phyloP scores from a whole-genome alignment of 1,140 invertebrate species.

The Chironomus striatipennis region DNA sequence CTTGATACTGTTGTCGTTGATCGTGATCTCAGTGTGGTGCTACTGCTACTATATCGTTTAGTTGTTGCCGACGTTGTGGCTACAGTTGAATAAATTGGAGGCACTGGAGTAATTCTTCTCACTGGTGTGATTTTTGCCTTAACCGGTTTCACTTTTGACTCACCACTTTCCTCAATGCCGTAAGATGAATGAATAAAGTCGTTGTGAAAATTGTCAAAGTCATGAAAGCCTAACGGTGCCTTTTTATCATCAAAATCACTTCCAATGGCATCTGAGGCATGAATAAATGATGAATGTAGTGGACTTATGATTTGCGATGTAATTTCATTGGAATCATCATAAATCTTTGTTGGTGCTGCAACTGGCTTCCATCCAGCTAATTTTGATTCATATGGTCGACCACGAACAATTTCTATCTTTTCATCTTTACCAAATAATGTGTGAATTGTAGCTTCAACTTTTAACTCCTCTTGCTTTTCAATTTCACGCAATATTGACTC shows the following conservation, averaged over 20 bases:
- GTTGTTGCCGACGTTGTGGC: not conserved
- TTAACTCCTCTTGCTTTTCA: constrained; percentile 2
- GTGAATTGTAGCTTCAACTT: constrained; percentile 21
- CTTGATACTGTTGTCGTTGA: not conserved
- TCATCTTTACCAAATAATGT: not conserved
- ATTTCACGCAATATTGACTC: constrained; percentile 20
- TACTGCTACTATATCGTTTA: not conserved
- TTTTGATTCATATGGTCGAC: not conserved
- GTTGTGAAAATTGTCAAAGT: not conserved
- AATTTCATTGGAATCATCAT: not conserved
- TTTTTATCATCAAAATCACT: not conserved
- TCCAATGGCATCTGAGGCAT: not conserved
- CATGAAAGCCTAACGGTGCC: not conserved
- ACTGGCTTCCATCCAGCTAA: not conserved
- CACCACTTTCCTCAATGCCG: not conserved
- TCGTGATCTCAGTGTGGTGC: not conserved
- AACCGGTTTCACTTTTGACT: constrained; percentile 4
- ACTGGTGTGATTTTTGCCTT: not conserved
- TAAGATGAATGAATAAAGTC: not conserved
- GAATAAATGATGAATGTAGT: not conserved
- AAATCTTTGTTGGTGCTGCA: constrained; percentile 5
- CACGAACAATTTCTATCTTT: not conserved
- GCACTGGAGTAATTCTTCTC: not conserved
- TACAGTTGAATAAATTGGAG: not conserved
- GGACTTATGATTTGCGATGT: constrained; percentile 1